Conservation (phyloP, 2,113 vertebrate genomes). For the Brachyhypopomus occidentalis region DNA sequence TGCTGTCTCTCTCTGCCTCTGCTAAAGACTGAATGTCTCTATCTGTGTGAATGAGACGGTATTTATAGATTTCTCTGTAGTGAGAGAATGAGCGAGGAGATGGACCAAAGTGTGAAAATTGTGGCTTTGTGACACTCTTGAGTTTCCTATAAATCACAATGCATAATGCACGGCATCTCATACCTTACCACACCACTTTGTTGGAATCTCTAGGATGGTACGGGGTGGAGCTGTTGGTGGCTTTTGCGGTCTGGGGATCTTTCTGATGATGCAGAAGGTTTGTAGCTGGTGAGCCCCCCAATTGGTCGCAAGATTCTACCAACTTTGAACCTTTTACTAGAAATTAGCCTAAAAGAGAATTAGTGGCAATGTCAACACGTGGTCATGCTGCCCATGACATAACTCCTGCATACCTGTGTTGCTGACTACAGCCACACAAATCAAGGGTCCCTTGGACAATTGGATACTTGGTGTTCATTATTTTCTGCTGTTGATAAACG, state of each 20-base stretch:
- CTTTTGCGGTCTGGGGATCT: constrained; percentile 35
- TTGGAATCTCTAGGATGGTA: constrained; percentile 49
- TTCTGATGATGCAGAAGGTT: constrained; percentile 5
- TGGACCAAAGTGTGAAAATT: constrained; percentile 52
- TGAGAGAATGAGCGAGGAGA: constrained; percentile 24
- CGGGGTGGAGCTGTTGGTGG: constrained; percentile 47
- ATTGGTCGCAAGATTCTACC: not conserved
- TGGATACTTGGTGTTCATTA: not conserved
- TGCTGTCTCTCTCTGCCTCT: constrained; percentile 23
- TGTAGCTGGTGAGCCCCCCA: not conserved
- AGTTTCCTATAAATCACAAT: constrained; percentile 57
- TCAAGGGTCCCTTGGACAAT: not conserved
- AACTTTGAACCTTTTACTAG: not conserved
- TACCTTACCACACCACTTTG: not conserved
- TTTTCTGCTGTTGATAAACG: not conserved
- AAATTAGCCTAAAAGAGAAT: not conserved
- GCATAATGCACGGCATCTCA: constrained; percentile 28
- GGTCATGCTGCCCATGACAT: not conserved
- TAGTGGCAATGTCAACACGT: not conserved
- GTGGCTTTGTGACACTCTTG: constrained; percentile 27
- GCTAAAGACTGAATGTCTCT: constrained; percentile 39
- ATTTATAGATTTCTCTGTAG: constrained; percentile 52
- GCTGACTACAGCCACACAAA: not conserved
- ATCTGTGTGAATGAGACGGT: constrained; percentile 46
- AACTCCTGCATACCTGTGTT: too few species aligned